Evolutionary conservation across 2,888 invertebrate genomes (phyloP).

Genomic region (Hyles lineata): DNA sequence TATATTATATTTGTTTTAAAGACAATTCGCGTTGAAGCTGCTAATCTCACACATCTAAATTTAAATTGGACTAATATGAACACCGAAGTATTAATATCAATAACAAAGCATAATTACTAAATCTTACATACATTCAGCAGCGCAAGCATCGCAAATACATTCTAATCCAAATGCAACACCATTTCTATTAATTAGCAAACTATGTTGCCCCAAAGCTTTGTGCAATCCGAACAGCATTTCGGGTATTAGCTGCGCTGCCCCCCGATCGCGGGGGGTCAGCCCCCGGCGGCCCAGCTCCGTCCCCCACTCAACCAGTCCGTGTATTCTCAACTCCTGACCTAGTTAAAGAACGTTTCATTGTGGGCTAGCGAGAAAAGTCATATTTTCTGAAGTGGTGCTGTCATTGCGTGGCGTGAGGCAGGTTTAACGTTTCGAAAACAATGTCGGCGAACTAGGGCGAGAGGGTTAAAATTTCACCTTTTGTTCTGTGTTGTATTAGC

Average conservation of each 20-base stretch:
- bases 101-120: not conserved
- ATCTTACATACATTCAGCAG: not conserved
- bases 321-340: slow-evolving; percentile 47
- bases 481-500: slow-evolving; percentile 26
- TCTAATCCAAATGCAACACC: slow-evolving; percentile 4
- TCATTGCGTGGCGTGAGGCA: slow-evolving; percentile 30
- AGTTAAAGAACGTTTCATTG: slow-evolving; percentile 45
- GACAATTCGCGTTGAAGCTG: too few species aligned
- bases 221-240: slow-evolving; percentile 8
- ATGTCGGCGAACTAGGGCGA: slow-evolving; percentile 28
- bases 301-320: slow-evolving; percentile 1
- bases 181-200: slow-evolving; percentile 11
- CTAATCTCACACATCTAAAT: too few species aligned
- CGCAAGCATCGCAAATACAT: not conserved
- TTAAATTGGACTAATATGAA: too few species aligned
- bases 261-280: not conserved
- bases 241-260: slow-evolving; percentile 10
- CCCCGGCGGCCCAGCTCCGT: not conserved
- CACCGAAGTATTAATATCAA: too few species aligned
- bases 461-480: slow-evolving; percentile 29
- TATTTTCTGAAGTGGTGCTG: slow-evolving; percentile 50
- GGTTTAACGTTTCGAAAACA: slow-evolving; percentile 28
- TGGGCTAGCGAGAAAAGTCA: slow-evolving; percentile 50
- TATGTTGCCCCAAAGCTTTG: slow-evolving; percentile 17
- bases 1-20: too few species aligned